phyloP scores from a whole-genome alignment of 2,888 invertebrate genomes.

The Diaperis boleti region DNA sequence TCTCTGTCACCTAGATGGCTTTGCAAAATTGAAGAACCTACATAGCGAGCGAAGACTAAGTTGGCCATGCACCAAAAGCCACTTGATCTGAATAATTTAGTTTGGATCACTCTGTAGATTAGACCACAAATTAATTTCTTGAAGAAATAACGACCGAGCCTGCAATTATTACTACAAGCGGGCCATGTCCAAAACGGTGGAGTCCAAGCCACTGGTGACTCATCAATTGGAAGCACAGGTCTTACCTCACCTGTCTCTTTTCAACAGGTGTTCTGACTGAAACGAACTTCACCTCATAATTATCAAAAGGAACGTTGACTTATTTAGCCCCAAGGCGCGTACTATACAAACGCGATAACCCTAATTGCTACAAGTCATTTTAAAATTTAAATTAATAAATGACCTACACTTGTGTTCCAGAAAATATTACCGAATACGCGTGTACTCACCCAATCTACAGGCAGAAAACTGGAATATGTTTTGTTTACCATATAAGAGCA shows the following conservation, averaged over 20 bases:
- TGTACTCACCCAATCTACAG: constrained; percentile 15
- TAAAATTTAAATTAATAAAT: constrained; percentile 2
- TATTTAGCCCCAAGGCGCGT: neutral
- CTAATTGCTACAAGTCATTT: constrained; percentile 1
- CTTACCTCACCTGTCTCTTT: constrained; percentile 28
- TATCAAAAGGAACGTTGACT: neutral
- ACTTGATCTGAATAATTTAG: too few relatives aligned
- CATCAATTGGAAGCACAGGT: constrained; percentile 12
- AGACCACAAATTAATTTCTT: too few relatives aligned
- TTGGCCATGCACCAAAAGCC: too few relatives aligned
- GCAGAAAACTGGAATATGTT: constrained; percentile 11
- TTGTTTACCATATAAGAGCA: constrained; percentile 27
- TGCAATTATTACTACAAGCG: too few relatives aligned
- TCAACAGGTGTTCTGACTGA: constrained; percentile 27
- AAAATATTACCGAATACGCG: too few relatives aligned
- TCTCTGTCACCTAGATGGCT: too few relatives aligned
- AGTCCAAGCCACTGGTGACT: constrained; percentile 11
- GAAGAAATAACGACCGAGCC: too few relatives aligned
- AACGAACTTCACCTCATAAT: neutral
- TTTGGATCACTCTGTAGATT: too few relatives aligned
- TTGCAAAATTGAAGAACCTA: too few relatives aligned
- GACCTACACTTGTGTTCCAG: too few relatives aligned
- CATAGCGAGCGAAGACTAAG: too few relatives aligned
- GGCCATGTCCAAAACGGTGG: neutral
- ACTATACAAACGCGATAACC: neutral